Base-by-base conservation (phyloP, 1,140 invertebrate species). In the Gryon sp. region DNA sequence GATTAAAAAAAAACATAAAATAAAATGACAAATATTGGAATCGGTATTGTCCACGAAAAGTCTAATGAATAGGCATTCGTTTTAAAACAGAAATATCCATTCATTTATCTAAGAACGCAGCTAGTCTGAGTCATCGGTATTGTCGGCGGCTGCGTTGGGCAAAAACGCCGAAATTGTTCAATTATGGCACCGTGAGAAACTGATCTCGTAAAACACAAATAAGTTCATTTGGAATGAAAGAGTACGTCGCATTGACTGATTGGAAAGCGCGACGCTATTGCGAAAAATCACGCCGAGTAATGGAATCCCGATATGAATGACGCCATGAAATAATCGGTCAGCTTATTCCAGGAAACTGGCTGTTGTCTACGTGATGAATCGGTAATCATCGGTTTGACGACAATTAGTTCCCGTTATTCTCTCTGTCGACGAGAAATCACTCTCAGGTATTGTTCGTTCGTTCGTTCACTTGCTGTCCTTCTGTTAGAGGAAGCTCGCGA, bases 361-460 rank as follows among this genome's bases (percentile, higher is more conserved):
- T 22, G 18, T 52, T 46, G 59, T 72, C 66, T 65, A 76, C 74
- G 74, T 66, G 53, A 59, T 77, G 32, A 77, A 77, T 77, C 74
- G 66, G 74, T 77, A 77, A 78, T 78, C 52, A 78, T 57, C 65
- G 66, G 66, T 77, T 78, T 68, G 68, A 68, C 55, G 62, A 57
- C 75, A 57, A 78, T 78, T 78, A 73, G 68, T 73, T 78, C 62
- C 75, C 63, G 68, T 78, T 73, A 68, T 68, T 36, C 60, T 32
- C 19, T 7, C 7, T 11, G 57, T 26, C 40, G 55, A 69, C 43
- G 69, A 74, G 70, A 74, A 66, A 66, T 66, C 26, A 50, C 16
- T n/a, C n/a, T 46, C 14, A 20, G 20, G 28, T 43, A 52, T 65
- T 68, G 79, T 45, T 57, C 46, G 36, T 41, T 65, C 43, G 74